phyloP scores from a whole-genome alignment of 2,113 vertebrate species.

The Malurus elegans region DNA sequence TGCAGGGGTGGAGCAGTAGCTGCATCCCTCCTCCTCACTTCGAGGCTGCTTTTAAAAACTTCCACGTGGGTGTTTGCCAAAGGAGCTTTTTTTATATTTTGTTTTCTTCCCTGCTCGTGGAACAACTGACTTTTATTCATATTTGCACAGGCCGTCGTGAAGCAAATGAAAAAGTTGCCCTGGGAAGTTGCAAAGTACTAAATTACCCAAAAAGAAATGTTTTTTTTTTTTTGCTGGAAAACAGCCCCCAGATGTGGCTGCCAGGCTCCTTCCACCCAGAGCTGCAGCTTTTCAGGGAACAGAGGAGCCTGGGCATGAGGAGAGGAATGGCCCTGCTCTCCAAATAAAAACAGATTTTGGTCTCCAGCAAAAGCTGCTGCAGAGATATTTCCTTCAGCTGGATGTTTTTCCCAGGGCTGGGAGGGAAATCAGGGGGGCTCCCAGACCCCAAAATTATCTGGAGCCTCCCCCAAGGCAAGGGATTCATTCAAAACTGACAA shows the following conservation, averaged over 20 bases:
- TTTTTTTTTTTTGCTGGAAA: not conserved
- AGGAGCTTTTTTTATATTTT: not conserved
- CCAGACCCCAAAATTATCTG: not conserved
- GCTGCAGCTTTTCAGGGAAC: not conserved
- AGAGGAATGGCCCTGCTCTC: not conserved
- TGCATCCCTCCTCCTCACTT: conserved; percentile 37
- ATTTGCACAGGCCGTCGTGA: not conserved
- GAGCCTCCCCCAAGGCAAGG: not conserved
- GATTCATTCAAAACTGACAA: too few species aligned
- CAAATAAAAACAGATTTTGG: not conserved
- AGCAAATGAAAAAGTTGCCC: not conserved
- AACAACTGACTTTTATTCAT: conserved; percentile 9
- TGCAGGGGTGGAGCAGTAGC: not conserved
- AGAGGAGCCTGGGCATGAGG: not conserved
- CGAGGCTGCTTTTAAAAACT: conserved; percentile 38
- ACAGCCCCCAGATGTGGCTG: not conserved
- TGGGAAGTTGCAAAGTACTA: not conserved
- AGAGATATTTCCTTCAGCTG: not conserved
- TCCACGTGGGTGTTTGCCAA: conserved; percentile 28
- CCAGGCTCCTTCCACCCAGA: not conserved
- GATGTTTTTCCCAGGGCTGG: not conserved
- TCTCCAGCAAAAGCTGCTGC: not conserved
- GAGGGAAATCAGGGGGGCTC: not conserved
- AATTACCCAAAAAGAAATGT: conserved; percentile 10
- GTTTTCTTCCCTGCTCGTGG: not conserved